Percentiles rank a stretch among this genome's conserved stretches.
phyloP scores from a whole-genome alignment of 2,797 vertebrate species.

The Gymnoscopelus braueri region DNA sequence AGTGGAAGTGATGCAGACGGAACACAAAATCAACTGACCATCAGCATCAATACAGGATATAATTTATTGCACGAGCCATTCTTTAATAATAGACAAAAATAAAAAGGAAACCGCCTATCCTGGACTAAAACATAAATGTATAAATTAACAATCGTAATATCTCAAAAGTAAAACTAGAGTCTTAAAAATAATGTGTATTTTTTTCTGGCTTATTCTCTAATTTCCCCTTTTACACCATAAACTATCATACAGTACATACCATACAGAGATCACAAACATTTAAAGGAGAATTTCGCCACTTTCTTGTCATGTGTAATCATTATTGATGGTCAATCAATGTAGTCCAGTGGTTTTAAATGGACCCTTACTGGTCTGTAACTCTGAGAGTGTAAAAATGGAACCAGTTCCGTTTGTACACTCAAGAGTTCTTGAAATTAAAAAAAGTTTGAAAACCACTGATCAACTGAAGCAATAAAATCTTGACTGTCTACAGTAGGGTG shows the following conservation, averaged over 20 bases:
- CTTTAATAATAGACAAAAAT: slow-evolving; percentile 67
- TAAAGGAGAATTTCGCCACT: neutral
- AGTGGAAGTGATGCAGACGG: slow-evolving; percentile 79
- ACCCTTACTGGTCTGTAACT: too few relatives aligned
- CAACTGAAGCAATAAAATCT: too few relatives aligned
- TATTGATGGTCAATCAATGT: too few relatives aligned
- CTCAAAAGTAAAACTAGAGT: slow-evolving; percentile 56
- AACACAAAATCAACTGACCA: slow-evolving; percentile 77
- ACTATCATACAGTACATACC: slow-evolving; percentile 23
- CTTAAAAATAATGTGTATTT: slow-evolving; percentile 57
- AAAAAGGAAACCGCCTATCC: slow-evolving; percentile 48
- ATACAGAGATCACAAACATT: slow-evolving; percentile 12
- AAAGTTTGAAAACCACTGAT: too few relatives aligned
- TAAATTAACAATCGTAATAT: slow-evolving; percentile 65
- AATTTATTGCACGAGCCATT: slow-evolving; percentile 93
- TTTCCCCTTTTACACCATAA: slow-evolving; percentile 70
- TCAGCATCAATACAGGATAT: slow-evolving; percentile 70
- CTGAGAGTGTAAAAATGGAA: too few relatives aligned
- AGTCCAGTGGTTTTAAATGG: too few relatives aligned
- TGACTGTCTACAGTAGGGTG: too few relatives aligned
- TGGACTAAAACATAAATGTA: slow-evolving; percentile 59
- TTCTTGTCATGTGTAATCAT: too few relatives aligned
- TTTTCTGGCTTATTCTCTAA: slow-evolving; percentile 57
- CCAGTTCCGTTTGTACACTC: too few relatives aligned
- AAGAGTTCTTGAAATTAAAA: too few relatives aligned